Evolutionary conservation across 2,888 invertebrate species (phyloP), one percentile per base, ranked within the genome.

Genomic region (Arrhopalites spinosus): DNA sequence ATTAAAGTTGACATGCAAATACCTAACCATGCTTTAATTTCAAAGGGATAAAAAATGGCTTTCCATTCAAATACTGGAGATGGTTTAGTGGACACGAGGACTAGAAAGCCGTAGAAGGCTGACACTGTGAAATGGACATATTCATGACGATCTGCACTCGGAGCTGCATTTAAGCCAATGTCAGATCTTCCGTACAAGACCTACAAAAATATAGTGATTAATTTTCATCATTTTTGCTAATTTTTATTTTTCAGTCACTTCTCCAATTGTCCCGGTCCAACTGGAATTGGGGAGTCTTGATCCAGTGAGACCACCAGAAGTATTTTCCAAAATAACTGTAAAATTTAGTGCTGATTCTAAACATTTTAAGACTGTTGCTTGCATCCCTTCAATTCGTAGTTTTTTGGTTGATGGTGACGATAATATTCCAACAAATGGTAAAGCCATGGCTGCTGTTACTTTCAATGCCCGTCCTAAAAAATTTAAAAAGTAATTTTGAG

Each of bases 261-360:
- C 80, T 36, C 80, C 82, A 70, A 82, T 80, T 2, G 79, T 80
- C 15, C 82, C 82, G n/a, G 74, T 81, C 82, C 82, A 82, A 2
- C 75, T 78, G 5, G 81, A 81, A 53, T 81, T 81, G 1, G 75
- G 29, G 8, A 77, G 29, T 61, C 74, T 77, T 17, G 76, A 73
- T 11, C 82, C 82, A 20, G 82, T 81, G 3, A 76, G 66, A 11
- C 81, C 81, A 29, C 77, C 77, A 1, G 81, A 79, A 11, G 78
- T 74, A 17, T 72, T n/a, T 45, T 75, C 63, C 0, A 82, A n/a
- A 1, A 68, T 25, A 45, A 77, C 77, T 0, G 82, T 77, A 50
- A 81, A 82, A 61, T 82, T 82, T 15, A 79, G 69, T 56, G 74
- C 73, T 8, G 73, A 23, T 0, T 80, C 78, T 17, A 81, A 67